Conservation (phyloP, 2,888 invertebrate genomes). For the Helleia helle region DNA sequence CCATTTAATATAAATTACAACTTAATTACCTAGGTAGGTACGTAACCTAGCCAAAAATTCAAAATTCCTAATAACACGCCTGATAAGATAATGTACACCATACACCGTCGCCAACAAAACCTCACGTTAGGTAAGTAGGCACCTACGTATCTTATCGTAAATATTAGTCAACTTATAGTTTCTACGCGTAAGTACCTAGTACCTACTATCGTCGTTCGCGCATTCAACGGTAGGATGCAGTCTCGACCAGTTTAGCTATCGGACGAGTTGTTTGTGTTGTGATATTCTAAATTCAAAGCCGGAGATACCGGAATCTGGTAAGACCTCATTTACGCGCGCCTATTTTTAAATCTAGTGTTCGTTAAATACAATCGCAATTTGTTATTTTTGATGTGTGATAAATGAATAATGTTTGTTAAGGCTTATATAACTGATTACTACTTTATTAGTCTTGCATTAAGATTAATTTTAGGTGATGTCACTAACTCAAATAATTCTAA, state of each 20-base stretch:
- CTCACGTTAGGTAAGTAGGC: too few species aligned
- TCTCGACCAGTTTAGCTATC: constrained; percentile 11
- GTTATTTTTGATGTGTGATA: too few species aligned
- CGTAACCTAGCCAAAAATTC: too few species aligned
- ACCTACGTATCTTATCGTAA: constrained; percentile 7
- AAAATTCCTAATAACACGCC: neutral
- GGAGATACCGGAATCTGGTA: constrained; percentile 18
- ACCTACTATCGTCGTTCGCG: neutral
- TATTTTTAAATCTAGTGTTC: constrained; percentile 14
- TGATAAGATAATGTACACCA: neutral
- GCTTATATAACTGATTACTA: neutral
- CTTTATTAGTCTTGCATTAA: constrained; percentile 1
- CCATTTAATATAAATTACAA: too few species aligned
- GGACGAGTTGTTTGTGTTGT: constrained; percentile 15
- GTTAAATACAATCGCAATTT: too few species aligned
- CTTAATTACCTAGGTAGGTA: too few species aligned
- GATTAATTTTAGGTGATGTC: constrained; percentile 13
- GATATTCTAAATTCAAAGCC: constrained; percentile 13
- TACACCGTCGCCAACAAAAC: neutral
- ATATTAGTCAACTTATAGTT: neutral
- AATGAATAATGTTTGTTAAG: too few species aligned
- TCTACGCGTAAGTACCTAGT: neutral
- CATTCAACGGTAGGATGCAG: constrained; percentile 2
- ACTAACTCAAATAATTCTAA: too few species aligned
- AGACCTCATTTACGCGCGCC: constrained; percentile 17